A percentile compares a stretch with the other conserved stretches of the same genome.
Evolutionary conservation across 2,797 vertebrate genomes (phyloP).

Genomic region (Falco peregrinus): DNA sequence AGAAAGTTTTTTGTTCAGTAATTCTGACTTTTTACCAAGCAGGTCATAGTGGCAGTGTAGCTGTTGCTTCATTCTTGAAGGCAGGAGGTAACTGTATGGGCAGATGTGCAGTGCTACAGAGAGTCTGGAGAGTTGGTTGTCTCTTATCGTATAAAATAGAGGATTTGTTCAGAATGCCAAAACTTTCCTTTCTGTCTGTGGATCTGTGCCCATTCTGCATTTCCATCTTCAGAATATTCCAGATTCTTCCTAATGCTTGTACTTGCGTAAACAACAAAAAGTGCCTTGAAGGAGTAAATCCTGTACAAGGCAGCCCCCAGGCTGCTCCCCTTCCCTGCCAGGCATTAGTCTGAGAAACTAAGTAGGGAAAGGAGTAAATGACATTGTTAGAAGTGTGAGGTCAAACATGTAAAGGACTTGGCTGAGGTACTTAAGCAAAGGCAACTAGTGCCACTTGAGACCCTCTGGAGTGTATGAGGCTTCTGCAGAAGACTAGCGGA

Average conservation of each 20-base stretch:
- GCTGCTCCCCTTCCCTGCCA: background rate
- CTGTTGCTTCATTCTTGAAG: background rate
- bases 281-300: background rate
- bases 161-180: background rate
- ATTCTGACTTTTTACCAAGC: background rate
- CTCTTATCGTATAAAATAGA: background rate
- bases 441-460: background rate
- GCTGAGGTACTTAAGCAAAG: background rate
- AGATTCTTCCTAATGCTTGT: background rate
- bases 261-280: background rate
- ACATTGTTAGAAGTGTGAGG: background rate
- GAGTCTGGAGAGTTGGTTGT: background rate
- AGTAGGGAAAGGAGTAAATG: background rate
- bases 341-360: background rate
- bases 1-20: background rate
- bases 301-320: background rate
- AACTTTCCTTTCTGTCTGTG: background rate
- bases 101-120: background rate
- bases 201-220: background rate
- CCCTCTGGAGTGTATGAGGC: background rate
- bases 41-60: background rate
- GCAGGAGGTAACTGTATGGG: background rate
- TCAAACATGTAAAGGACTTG: background rate
- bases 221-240: background rate
- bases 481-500: background rate